phyloP scores from a whole-genome alignment of 2,113 vertebrate species.

The Toxotes jaculatrix region DNA sequence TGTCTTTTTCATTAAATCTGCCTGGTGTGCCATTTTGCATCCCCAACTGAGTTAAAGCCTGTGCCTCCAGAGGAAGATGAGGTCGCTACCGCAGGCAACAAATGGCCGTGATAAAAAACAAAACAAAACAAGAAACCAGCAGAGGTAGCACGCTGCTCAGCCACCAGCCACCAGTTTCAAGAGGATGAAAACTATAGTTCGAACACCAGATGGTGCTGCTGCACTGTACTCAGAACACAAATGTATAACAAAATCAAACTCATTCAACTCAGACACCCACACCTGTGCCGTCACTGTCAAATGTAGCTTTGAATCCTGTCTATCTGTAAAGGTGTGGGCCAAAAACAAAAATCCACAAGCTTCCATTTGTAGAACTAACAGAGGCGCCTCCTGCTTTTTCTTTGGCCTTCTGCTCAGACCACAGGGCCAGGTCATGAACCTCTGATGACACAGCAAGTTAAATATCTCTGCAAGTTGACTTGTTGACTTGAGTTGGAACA shows the following conservation, averaged over 20 bases:
- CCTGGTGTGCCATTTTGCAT: neutral
- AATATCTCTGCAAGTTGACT: neutral
- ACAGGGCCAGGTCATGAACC: neutral
- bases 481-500: too few species aligned
- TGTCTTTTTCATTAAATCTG: slow-evolving; percentile 14
- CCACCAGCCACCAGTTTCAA: neutral
- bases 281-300: slow-evolving; percentile 11
- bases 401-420: neutral
- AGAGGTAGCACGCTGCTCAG: neutral
- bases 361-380: neutral
- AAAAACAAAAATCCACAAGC: neutral
- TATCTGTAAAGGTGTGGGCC: neutral
- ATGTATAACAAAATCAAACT: too few species aligned
- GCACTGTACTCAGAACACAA: neutral
- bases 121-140: neutral
- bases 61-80: neutral
- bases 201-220: slow-evolving; percentile 52
- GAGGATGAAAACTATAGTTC: slow-evolving; percentile 1
- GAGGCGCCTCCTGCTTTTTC: neutral
- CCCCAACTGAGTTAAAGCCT: neutral
- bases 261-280: neutral
- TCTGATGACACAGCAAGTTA: neutral
- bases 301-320: neutral
- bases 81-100: neutral
- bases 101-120: neutral